These are phyloP conservation scores for Calosoma granatense DNA, from an alignment of 1,140 invertebrate genomes.

Conservation along the genomic window DNA sequence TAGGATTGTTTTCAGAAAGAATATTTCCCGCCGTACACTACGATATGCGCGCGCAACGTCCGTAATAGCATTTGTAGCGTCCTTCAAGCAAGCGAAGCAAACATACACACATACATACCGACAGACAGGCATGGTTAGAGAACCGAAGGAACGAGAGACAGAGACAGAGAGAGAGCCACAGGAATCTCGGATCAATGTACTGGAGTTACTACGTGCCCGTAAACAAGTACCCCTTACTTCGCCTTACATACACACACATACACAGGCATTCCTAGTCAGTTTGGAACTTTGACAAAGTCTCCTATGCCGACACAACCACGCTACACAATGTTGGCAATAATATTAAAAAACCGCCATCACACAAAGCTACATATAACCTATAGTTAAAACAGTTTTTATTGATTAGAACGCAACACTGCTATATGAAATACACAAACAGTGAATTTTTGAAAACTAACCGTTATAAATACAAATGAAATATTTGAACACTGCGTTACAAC, in stretches of 20 bases:
- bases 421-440: too few relatives aligned
- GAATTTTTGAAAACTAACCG: too few relatives aligned
- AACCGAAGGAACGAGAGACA: not conserved
- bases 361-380: too few relatives aligned
- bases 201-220: constrained; percentile 5
- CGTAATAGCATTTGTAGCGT: not conserved
- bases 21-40: not conserved
- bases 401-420: too few relatives aligned
- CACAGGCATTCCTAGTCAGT: not conserved
- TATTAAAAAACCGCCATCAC: too few relatives aligned
- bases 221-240: not conserved
- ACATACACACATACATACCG: too few relatives aligned
- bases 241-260: not conserved
- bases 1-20: not conserved
- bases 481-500: too few relatives aligned
- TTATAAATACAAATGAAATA: too few relatives aligned
- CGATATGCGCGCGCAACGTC: not conserved
- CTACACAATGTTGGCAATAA: too few relatives aligned
- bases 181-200: constrained; percentile 6
- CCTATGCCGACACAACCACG: too few relatives aligned
- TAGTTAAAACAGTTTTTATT: too few relatives aligned
- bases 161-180: not conserved
- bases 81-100: not conserved
- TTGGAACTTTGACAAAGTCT: not conserved
- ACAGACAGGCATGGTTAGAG: not conserved